Evolutionary conservation across 2,113 vertebrate species (phyloP).

Genomic region (Baryphthengus martii): DNA sequence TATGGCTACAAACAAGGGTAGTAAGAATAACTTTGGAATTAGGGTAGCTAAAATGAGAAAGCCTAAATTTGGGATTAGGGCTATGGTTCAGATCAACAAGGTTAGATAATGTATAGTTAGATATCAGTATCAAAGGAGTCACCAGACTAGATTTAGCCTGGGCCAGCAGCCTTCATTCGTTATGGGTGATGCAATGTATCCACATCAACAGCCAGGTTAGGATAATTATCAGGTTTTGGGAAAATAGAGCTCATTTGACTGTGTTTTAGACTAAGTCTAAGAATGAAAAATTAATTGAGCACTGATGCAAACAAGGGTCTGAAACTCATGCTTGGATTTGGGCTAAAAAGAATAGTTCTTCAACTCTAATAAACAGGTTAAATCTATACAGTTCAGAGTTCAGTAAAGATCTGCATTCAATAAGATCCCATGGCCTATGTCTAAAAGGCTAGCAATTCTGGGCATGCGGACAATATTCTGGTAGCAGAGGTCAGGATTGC

Average conservation of each 20-base stretch:
- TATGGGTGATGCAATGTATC: background rate
- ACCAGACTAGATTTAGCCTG: background rate
- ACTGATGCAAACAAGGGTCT: background rate
- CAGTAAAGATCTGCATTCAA: background rate
- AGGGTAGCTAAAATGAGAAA: background rate
- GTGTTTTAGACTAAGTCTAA: background rate
- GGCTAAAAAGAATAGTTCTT: background rate
- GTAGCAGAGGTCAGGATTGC: background rate
- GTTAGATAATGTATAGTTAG: background rate
- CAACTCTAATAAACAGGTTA: background rate
- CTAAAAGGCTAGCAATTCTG: background rate
- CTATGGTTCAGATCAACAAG: background rate
- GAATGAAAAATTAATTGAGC: background rate
- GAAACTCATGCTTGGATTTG: background rate
- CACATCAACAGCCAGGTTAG: background rate
- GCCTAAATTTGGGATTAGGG: background rate
- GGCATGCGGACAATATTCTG: background rate
- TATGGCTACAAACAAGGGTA: background rate
- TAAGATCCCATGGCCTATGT: background rate
- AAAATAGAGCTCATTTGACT: background rate
- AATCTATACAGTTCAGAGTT: background rate
- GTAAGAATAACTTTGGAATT: background rate
- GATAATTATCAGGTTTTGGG: background rate
- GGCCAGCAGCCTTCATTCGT: background rate
- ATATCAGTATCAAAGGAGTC: background rate